These are phyloP conservation scores for Philonicus albiceps DNA, from an alignment of 2,888 invertebrate species.

Conservation along the genomic window DNA sequence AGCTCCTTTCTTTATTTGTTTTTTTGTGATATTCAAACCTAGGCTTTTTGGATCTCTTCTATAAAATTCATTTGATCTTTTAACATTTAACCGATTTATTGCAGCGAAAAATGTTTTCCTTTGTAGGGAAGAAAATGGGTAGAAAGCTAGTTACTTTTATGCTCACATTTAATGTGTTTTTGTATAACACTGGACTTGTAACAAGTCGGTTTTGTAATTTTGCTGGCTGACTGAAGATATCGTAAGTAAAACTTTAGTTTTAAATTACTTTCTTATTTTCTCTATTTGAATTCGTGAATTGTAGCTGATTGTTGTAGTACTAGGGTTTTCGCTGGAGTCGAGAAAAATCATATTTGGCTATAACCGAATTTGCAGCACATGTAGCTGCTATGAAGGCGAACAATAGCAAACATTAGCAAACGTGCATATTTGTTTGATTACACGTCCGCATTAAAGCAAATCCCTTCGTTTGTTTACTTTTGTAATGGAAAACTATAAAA, in stretches of 20 bases:
- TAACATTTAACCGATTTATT: neutral
- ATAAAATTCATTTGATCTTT: neutral
- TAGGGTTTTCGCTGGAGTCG: no score
- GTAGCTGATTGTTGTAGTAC: no score
- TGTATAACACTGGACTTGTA: neutral
- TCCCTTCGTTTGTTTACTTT: no score
- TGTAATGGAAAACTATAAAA: no score
- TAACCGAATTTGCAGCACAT: no score
- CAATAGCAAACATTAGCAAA: no score
- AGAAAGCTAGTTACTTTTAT: neutral
- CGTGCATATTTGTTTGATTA: no score
- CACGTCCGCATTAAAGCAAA: no score
- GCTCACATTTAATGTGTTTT: neutral
- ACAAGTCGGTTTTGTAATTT: neutral
- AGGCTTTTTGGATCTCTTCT: neutral
- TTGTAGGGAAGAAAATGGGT: neutral
- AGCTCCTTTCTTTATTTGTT: neutral
- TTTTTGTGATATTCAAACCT: neutral
- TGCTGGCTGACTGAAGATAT: neutral
- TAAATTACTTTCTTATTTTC: neutral
- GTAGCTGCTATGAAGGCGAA: no score
- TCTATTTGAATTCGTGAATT: neutral
- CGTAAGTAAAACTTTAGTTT: neutral
- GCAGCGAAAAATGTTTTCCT: neutral
- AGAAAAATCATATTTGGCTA: no score